Conservation (phyloP, 2,113 vertebrate genomes). For the Apeltes quadracus region DNA sequence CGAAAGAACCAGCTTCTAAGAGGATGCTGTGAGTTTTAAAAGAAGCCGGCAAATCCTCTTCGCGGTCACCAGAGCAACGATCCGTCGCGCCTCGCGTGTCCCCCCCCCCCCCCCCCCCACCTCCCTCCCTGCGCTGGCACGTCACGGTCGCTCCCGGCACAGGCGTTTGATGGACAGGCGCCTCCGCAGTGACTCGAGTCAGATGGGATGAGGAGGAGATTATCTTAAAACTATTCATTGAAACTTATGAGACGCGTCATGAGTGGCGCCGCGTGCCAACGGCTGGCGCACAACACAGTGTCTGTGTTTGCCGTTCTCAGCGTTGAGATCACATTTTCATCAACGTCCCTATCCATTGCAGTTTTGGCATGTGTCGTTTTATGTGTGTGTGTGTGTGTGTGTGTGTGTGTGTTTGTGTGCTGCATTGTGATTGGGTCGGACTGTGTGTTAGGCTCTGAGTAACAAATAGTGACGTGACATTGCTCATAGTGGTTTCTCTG, state of each 20-base stretch:
- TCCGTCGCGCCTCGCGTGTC: not conserved
- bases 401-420: not conserved
- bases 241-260: not conserved
- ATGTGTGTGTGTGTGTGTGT: not conserved
- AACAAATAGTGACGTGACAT: slow-evolving; percentile 69
- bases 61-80: slow-evolving; percentile 2
- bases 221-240: not conserved
- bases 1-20: slow-evolving; percentile 19
- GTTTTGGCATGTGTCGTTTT: not conserved
- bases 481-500: slow-evolving; percentile 77
- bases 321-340: not conserved
- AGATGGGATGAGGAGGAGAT: slow-evolving; percentile 17
- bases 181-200: slow-evolving; percentile 7
- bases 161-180: slow-evolving; percentile 11
- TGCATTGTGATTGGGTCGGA: slow-evolving; percentile 43
- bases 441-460: slow-evolving; percentile 52
- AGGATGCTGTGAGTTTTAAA: slow-evolving; percentile 22
- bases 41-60: slow-evolving; percentile 19
- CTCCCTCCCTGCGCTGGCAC: slow-evolving; percentile 4
- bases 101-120: no score
- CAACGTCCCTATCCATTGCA: slow-evolving; percentile 5
- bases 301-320: not conserved
- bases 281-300: not conserved
- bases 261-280: not conserved
- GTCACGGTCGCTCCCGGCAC: slow-evolving; percentile 40